Percentiles rank a stretch among this genome's conserved stretches.
These are phyloP conservation scores for Benitochromis conjunctus DNA, from an alignment of 2,113 vertebrate species.

Conservation along the genomic window DNA sequence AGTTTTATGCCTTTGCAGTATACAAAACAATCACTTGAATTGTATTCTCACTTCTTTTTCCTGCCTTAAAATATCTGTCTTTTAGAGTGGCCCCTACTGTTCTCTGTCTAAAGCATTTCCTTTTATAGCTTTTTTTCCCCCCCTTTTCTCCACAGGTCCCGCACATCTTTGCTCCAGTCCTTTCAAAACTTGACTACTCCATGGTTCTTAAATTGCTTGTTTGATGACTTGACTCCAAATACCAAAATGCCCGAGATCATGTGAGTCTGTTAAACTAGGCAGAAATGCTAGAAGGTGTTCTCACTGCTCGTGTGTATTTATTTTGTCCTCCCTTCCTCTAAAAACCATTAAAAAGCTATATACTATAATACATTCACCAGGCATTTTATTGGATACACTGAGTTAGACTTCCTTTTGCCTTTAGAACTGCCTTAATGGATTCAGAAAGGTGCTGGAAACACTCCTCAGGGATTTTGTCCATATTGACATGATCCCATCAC, in stretches of 20 bases:
- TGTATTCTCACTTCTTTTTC: slow-evolving; percentile 26
- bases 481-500: not conserved
- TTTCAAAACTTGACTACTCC: slow-evolving; percentile 20
- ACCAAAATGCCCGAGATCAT: slow-evolving; percentile 3
- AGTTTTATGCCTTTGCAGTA: slow-evolving; percentile 36
- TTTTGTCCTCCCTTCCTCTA: not conserved
- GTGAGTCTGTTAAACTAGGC: not conserved
- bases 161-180: not conserved
- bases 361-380: not conserved
- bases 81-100: not conserved
- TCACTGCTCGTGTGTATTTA: not conserved
- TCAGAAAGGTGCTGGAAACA: not conserved
- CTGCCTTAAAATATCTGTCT: slow-evolving; percentile 22
- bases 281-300: not conserved
- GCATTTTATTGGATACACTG: not conserved
- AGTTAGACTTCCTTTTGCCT: not conserved
- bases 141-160: not conserved
- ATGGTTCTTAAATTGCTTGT: not conserved
- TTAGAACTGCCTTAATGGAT: not conserved
- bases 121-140: not conserved
- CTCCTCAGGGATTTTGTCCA: not conserved
- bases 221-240: slow-evolving; percentile 12
- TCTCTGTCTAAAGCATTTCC: slow-evolving; percentile 21
- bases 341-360: not conserved
- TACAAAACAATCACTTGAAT: slow-evolving; percentile 36